Base-by-base conservation (phyloP, 2,797 vertebrate species). In the Discoglossus pictus region DNA sequence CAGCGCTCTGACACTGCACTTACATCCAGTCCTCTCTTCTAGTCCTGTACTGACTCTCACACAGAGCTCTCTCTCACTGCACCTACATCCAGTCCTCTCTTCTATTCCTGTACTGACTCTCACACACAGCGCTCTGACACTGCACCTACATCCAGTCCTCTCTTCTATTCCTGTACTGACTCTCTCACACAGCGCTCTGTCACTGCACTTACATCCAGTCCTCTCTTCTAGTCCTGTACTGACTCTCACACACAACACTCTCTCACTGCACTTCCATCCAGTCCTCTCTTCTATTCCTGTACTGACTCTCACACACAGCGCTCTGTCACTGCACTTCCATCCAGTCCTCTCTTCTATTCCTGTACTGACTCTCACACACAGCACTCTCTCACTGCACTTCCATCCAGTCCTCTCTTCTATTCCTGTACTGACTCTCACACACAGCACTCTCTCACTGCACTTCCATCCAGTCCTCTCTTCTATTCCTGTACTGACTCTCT, bases 181-280 rank as follows among this genome's bases (percentile, higher is more conserved):
- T 27, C 13, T 5, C n/a, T 40, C 40, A 69, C 34, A 47, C 4
- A 62, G 55, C 15, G 5, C 7, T 15, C 25, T 2, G 12, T 9
- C 48, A 18, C 3, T 4, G 11, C 51, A 3, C 13, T n/a, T 3
- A 4, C 1, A 10, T 1, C 6, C n/a, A n/a, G 0, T 1, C 6
- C 46, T 56, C 27, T 60, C 0, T 1, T 0, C 13, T 17, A 1
- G 2, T 7, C 17, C 5, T 2, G 4, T 20, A 1, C 69, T 27
- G n/a, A 18, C 34, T n/a, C n/a, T n/a, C 47, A 63, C 27, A 68
- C 74, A 72, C 6, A 40, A 1, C 7, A 13, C n/a, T n/a, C n/a
- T n/a, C n/a, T n/a, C 40, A 15, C 17, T 27, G 11, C 6, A 15
- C 18, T 13, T 25, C n/a, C 56, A 2, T n/a, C 5, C 7, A 10